These are phyloP conservation scores for Autographa gamma DNA, from an alignment of 2,888 invertebrate genomes.

Conservation along the genomic window DNA sequence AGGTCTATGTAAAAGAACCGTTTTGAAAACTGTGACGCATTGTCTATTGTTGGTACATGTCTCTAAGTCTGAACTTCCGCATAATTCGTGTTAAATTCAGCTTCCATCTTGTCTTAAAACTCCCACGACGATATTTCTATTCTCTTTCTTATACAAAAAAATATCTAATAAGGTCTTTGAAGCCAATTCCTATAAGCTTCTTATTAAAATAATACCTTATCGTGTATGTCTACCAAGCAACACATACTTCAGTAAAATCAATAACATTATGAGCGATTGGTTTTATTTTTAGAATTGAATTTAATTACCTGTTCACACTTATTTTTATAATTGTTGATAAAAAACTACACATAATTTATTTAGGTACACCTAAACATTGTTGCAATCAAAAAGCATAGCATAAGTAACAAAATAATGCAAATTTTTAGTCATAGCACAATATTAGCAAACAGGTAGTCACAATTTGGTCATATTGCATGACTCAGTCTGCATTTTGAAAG, in stretches of 20 bases:
- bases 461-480: constrained; percentile 21
- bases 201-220: background rate
- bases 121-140: background rate
- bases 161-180: background rate
- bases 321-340: no score
- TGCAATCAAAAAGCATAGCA: no score
- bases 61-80: constrained; percentile 22
- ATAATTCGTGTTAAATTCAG: constrained; percentile 28
- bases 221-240: background rate
- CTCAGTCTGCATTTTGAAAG: constrained; percentile 34
- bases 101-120: constrained; percentile 47
- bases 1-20: constrained; percentile 71
- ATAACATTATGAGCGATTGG: background rate
- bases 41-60: constrained; percentile 59
- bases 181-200: background rate
- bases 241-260: background rate
- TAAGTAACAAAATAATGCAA: background rate
- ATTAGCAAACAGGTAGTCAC: constrained; percentile 3
- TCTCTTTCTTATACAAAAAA: background rate
- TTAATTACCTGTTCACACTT: no score
- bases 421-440: background rate
- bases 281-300: no score
- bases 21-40: constrained; percentile 76
- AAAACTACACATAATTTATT: no score
- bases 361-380: no score